phyloP scores from a whole-genome alignment of 2,888 invertebrate genomes.

The Diploptera punctata region DNA sequence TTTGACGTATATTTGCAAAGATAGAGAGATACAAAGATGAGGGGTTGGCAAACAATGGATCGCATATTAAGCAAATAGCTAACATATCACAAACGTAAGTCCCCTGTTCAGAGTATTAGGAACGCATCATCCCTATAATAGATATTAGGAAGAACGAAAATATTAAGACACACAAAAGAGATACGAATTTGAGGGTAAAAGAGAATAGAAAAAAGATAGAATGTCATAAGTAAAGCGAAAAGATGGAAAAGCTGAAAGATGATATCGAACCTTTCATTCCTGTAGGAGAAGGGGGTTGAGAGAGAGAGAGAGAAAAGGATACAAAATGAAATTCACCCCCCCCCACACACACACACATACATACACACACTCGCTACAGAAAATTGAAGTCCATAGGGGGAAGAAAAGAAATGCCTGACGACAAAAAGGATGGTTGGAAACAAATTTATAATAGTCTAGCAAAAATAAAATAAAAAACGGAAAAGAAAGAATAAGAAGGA shows the following conservation, averaged over 20 bases:
- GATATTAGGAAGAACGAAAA: conserved; percentile 1
- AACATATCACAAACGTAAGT: neutral
- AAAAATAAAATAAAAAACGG: conserved; percentile 25
- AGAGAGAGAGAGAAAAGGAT: conserved; percentile 25
- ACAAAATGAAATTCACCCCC: conserved; percentile 42
- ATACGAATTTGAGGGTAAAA: neutral
- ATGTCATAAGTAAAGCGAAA: conserved; percentile 30
- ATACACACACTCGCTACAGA: conserved; percentile 38
- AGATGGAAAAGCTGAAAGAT: conserved; percentile 40
- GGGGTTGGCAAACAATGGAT: no score
- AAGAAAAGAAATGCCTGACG: conserved; percentile 36
- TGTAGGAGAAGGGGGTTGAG: neutral
- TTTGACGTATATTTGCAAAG: no score
- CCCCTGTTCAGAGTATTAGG: neutral
- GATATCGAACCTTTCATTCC: conserved; percentile 43
- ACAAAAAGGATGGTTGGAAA: conserved; percentile 42
- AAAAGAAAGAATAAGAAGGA: conserved; percentile 1
- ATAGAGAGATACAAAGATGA: neutral
- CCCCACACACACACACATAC: conserved; percentile 36
- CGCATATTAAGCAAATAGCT: conserved; percentile 14
- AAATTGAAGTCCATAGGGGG: conserved; percentile 43
- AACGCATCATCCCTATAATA: neutral
- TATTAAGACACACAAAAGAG: conserved; percentile 6
- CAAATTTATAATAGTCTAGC: conserved; percentile 43
- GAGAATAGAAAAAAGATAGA: conserved; percentile 35